Evolutionary conservation across 2,888 invertebrate species (phyloP), one percentile per base, ranked within the genome.

Genomic region (Melikaiella ostensackeni): DNA sequence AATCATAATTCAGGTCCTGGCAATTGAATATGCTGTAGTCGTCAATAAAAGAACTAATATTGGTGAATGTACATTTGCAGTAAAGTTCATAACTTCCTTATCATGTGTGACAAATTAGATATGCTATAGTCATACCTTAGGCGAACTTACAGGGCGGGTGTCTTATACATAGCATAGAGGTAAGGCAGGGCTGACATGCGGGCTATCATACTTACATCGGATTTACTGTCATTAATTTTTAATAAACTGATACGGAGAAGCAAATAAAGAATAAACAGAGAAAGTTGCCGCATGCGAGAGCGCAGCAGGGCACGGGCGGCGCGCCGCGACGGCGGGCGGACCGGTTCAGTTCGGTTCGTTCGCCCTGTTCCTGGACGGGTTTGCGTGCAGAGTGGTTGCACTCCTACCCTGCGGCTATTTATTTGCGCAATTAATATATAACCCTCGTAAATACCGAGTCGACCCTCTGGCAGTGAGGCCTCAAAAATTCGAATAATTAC

Each of bases 351-450:
- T 79, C 81, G 77, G 79, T 77, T 82, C 80, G 75, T 79, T 78
- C 83, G 81, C 80, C 82, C 78, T 75, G 80, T 79, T 24, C 11
- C 57, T 57, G 24, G n/a, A 57, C 46, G 35, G 59, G 21, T 63
- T 62, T 57, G 35, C 70, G 59, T 74, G 57, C 57, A 57, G 50
- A 50, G 50, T n/a, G n/a, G 73, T 77, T 59, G 64, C 75, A 74
- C 75, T 73, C 70, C 73, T 74, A 75, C 86, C 57, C 84, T 77
- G 82, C 79, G 83, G 86, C 88, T 89, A 90, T 91, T 90, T 91
- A 91, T 91, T 90, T 85, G 87, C 83, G 85, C 90, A 90, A 91
- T 91, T 91, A 91, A 91, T 91, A 89, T 88, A 91, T 91, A 89
- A 90, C 86, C 86, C 88, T 91, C 91, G 87, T 91, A 91, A 91